A percentile compares a stretch with the other conserved stretches of the same genome.
These are phyloP conservation scores for Lycaena phlaeas DNA, from an alignment of 2,888 invertebrate genomes.

Conservation along the genomic window DNA sequence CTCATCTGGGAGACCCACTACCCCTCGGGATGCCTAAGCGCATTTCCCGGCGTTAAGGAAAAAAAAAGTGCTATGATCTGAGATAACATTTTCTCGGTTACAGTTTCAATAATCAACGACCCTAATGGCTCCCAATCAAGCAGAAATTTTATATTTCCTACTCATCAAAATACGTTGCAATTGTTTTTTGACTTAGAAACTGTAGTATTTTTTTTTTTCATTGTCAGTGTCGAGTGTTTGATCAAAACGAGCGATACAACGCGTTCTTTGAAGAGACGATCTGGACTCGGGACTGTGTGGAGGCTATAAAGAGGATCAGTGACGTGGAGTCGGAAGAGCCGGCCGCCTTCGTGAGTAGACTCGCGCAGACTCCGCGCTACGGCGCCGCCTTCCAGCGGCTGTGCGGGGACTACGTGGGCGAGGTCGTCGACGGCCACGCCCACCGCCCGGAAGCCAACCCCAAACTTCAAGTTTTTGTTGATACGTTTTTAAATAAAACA, in stretches of 20 bases:
- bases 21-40: too few species aligned
- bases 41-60: too few species aligned
- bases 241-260: conserved; percentile 77
- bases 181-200: too few species aligned
- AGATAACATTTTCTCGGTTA: too few species aligned
- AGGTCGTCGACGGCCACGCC: background rate
- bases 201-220: too few species aligned
- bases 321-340: conserved; percentile 1
- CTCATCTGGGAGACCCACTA: too few species aligned
- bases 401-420: conserved; percentile 30
- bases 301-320: conserved; percentile 22
- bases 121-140: too few species aligned
- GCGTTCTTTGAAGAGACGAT: conserved; percentile 69
- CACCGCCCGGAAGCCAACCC: conserved; percentile 12
- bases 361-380: conserved; percentile 18
- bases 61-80: too few species aligned
- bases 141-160: too few species aligned
- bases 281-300: conserved; percentile 42
- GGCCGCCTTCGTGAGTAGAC: background rate
- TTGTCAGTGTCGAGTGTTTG: conserved; percentile 74
- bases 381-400: conserved; percentile 27
- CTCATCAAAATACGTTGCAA: too few species aligned
- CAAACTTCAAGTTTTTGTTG: conserved; percentile 16
- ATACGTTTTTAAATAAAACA: conserved; percentile 2
- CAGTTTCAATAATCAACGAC: too few species aligned